These are phyloP conservation scores for Hippocampus abdominalis DNA, from an alignment of 2,113 vertebrate species.

Conservation along the genomic window DNA sequence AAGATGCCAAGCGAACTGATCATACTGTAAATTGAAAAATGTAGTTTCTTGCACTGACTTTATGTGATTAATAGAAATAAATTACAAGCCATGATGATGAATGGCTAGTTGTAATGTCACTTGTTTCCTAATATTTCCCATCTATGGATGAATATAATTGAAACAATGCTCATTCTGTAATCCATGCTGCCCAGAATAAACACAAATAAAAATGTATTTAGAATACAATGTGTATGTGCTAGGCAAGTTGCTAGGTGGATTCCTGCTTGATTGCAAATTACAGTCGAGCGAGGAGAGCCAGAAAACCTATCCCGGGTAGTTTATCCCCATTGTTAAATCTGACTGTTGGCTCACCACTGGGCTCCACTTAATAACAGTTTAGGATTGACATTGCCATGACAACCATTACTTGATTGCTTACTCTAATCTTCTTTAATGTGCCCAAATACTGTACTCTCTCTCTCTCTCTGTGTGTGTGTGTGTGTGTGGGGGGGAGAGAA, in stretches of 20 bases:
- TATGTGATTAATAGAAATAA: background rate
- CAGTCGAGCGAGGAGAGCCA: slow-evolving; percentile 25
- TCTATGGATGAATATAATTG: background rate
- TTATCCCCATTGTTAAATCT: slow-evolving; percentile 60
- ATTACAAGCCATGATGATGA: background rate
- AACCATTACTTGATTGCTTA: slow-evolving; percentile 71
- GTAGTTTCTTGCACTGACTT: background rate
- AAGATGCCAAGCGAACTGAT: no score
- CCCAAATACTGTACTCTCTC: slow-evolving; percentile 64
- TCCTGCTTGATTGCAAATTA: slow-evolving; percentile 62
- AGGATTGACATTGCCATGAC: slow-evolving; percentile 63
- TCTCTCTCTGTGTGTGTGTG: slow-evolving; percentile 1
- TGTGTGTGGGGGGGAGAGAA: no score
- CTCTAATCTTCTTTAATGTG: slow-evolving; percentile 76
- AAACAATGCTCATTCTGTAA: background rate
- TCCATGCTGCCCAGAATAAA: slow-evolving; percentile 51
- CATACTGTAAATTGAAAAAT: no score
- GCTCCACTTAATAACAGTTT: slow-evolving; percentile 68
- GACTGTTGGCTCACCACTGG: slow-evolving; percentile 54
- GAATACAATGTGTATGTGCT: slow-evolving; percentile 62
- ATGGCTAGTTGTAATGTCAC: background rate
- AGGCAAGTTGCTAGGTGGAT: slow-evolving; percentile 35
- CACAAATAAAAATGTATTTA: slow-evolving; percentile 59
- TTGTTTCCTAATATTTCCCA: background rate
- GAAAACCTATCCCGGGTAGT: slow-evolving; percentile 47